These are phyloP conservation scores for Strix occidentalis DNA, from an alignment of 2,797 vertebrate genomes.

Conservation along the genomic window DNA sequence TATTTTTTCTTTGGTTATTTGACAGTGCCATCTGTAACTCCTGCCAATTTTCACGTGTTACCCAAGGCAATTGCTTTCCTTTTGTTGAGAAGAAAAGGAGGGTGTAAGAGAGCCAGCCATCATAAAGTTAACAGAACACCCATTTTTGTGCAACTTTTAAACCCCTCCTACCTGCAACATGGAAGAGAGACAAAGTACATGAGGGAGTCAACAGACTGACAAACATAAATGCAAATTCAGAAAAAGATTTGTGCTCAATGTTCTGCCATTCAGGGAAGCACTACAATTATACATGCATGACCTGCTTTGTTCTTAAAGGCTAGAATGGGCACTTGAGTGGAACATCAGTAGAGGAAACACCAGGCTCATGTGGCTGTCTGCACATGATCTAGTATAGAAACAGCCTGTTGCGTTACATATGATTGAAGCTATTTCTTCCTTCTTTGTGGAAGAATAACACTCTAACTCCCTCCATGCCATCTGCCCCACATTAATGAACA, in stretches of 20 bases:
- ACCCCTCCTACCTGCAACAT: neutral
- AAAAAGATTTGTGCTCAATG: neutral
- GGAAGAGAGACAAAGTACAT: neutral
- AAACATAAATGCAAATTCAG: neutral
- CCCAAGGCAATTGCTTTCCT: neutral
- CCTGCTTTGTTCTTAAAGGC: neutral
- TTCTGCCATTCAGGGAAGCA: neutral
- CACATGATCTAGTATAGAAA: neutral
- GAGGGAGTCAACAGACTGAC: neutral
- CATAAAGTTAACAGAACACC: neutral
- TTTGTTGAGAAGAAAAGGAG: neutral
- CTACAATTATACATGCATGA: neutral
- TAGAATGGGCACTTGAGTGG: neutral
- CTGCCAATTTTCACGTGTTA: neutral
- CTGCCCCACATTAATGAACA: neutral
- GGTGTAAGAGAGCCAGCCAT: neutral
- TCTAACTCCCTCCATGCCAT: neutral
- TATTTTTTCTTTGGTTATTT: neutral
- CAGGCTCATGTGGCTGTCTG: neutral
- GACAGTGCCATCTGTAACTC: slow-evolving; percentile 30
- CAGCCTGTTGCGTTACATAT: neutral
- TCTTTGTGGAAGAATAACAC: neutral
- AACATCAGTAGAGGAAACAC: neutral
- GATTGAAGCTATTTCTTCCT: neutral
- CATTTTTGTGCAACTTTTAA: neutral